phyloP scores from a whole-genome alignment of 2,888 invertebrate genomes.

The Eupithecia tripunctaria region DNA sequence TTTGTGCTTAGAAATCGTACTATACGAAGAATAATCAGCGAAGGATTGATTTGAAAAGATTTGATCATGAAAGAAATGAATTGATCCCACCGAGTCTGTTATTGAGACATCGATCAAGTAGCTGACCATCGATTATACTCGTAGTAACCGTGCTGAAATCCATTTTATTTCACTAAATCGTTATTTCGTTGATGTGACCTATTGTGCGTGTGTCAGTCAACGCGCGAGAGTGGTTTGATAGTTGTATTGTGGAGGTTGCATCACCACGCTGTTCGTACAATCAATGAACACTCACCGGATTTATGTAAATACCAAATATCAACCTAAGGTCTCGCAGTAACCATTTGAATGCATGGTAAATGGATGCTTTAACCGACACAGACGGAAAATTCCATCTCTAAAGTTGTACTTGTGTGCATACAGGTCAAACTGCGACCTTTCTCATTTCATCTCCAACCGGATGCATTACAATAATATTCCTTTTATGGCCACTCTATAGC shows the following conservation, averaged over 20 bases:
- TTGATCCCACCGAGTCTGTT: background rate
- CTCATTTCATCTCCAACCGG: background rate
- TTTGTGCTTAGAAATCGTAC: background rate
- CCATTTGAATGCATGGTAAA: too few species aligned
- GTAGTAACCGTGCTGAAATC: background rate
- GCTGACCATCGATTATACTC: background rate
- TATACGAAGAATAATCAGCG: background rate
- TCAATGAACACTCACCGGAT: background rate
- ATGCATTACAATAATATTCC: background rate
- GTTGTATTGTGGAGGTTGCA: too few species aligned
- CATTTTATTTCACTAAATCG: background rate
- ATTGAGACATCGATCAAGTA: background rate
- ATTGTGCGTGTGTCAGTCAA: background rate
- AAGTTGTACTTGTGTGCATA: background rate
- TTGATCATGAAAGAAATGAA: background rate
- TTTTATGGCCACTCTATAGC: background rate
- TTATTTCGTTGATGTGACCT: background rate
- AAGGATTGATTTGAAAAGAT: background rate
- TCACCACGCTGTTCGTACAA: background rate
- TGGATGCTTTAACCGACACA: background rate
- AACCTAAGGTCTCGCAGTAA: background rate
- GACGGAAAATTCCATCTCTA: background rate
- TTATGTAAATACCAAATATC: background rate
- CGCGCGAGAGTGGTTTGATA: too few species aligned
- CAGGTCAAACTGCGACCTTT: background rate